Base-by-base conservation (phyloP, 2,113 vertebrate genomes). In the Dinomys branickii region DNA sequence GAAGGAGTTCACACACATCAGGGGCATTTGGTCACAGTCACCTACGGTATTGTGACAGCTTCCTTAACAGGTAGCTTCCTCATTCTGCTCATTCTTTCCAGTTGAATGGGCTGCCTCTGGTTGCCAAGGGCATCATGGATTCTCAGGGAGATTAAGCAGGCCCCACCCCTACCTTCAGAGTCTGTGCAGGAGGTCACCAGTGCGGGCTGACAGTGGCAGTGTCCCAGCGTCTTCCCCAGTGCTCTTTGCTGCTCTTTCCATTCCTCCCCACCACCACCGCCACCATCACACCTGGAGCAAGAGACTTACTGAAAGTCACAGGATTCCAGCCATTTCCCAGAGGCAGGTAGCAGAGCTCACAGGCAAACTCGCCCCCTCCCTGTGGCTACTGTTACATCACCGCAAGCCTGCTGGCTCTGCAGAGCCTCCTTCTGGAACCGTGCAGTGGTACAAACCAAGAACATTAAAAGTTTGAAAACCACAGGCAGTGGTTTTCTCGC, bases 71-170 rank as follows among this genome's bases (percentile, higher is more conserved):
- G 38, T n/a, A 52, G 54, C 59, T 84, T 41, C 47, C 33, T 92
- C 24, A 22, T 95, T 95, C 54, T 86, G 73, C 67, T 69, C 12
- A 52, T 87, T 63, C 75, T 91, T 86, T 61, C 65, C 59, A 89
- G n/a, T 19, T 54, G 61, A 86, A 30, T 33, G 38, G 20, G 59
- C 26, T 71, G 63, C 75, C 92, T 93, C 83, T 67, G 56, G 56
- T 90, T 44, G 13, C n/a, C 11, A 16, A 33, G 54, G 77, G 35
- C 14, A 8, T 30, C 7, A 4, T 83, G 54, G 41, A 47, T 30
- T 87, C 38, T 52, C 75, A 1, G 58, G 50, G 56, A 54, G 22
- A 54, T 93, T 41, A 30, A 78, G 44, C 33, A 52, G 22, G 30
- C 65, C 65, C 59, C 26, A 0, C 63, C 38, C 26, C 83, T 35